Evolutionary conservation across 2,113 vertebrate genomes (phyloP).

Genomic region (Dryoscopus gambensis): DNA sequence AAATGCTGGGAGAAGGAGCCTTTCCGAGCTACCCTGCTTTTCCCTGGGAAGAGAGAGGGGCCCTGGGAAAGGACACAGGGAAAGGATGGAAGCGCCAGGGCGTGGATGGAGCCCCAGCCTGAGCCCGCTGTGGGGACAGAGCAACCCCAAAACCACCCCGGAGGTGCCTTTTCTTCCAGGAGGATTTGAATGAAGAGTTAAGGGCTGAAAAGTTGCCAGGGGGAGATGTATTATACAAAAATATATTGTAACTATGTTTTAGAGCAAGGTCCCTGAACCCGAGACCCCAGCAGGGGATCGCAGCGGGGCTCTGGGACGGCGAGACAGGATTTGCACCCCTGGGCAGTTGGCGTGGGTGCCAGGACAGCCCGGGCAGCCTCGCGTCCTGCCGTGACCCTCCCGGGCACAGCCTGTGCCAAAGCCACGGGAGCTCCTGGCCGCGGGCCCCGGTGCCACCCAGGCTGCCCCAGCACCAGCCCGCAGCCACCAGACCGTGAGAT

Average conservation of each 20-base stretch:
- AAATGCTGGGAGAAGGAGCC: neutral
- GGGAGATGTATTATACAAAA: fast-evolving
- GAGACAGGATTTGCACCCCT: neutral
- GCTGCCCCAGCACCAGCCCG: neutral
- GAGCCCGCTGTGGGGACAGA: neutral
- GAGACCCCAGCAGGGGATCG: neutral
- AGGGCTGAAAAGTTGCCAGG: neutral
- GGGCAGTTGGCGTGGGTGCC: neutral
- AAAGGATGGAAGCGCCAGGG: neutral
- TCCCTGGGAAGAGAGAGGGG: neutral
- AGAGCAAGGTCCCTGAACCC: neutral
- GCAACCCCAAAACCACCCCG: neutral
- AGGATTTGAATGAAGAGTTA: too few relatives aligned
- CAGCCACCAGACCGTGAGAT: neutral
- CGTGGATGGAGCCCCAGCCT: neutral
- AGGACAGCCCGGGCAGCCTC: neutral
- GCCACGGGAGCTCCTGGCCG: neutral
- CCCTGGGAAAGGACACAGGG: neutral
- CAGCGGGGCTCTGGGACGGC: neutral
- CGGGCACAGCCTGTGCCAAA: neutral
- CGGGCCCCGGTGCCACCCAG: neutral
- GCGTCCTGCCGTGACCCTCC: neutral
- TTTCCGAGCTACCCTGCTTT: neutral
- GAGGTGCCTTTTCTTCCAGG: neutral
- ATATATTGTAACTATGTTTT: neutral